Conservation (phyloP, 2,797 vertebrate species). For the Typhlichthys subterraneus region DNA sequence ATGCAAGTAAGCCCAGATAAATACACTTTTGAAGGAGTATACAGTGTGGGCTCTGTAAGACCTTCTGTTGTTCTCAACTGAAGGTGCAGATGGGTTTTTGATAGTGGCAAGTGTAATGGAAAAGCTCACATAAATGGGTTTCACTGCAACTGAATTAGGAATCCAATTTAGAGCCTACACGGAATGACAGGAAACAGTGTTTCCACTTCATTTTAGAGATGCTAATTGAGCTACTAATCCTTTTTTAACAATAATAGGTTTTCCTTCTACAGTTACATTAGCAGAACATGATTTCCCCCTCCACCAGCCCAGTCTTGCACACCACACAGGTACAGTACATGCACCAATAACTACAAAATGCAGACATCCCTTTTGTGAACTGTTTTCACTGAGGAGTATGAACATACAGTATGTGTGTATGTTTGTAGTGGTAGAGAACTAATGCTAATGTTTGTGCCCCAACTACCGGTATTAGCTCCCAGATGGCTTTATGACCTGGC, state of each 20-base stretch:
- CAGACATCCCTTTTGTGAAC: too few species aligned
- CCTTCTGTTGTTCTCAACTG: neutral
- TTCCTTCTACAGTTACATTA: too few species aligned
- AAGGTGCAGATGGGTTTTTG: neutral
- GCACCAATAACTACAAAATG: too few species aligned
- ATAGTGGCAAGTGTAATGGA: too few species aligned
- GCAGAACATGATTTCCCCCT: too few species aligned
- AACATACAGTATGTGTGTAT: slow-evolving; percentile 24
- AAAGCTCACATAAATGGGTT: too few species aligned
- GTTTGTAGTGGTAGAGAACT: slow-evolving; percentile 46
- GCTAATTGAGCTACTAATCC: too few species aligned
- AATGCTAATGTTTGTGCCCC: slow-evolving; percentile 63
- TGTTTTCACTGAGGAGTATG: slow-evolving; percentile 33
- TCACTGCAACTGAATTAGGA: too few species aligned
- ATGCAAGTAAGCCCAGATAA: slow-evolving; percentile 12
- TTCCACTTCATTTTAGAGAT: neutral
- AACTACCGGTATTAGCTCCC: slow-evolving; percentile 36
- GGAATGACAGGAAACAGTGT: neutral
- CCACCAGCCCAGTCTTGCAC: too few species aligned
- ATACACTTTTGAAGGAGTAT: neutral
- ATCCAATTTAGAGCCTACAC: neutral
- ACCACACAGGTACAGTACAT: too few species aligned
- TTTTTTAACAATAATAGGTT: too few species aligned
- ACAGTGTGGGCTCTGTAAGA: neutral
- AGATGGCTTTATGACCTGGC: slow-evolving; percentile 69